Evolutionary conservation across 2,797 vertebrate genomes (phyloP).

Genomic region (Austrolebias charrua): DNA sequence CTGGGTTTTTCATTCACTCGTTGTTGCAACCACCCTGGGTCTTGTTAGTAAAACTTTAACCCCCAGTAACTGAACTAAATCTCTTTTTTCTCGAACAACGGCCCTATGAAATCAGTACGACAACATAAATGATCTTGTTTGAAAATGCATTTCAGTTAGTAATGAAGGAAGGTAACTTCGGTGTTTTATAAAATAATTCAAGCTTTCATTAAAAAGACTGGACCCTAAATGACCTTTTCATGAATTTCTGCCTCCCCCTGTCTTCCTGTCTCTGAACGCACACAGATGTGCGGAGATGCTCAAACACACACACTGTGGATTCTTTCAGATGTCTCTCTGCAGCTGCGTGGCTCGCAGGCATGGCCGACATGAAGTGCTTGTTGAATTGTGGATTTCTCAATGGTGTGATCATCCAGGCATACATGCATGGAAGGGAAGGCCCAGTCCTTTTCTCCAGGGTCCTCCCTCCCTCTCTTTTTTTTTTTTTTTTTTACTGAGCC

Average conservation of each 20-base stretch:
- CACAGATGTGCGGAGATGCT: conserved; percentile 25
- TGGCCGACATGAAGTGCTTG: conserved; percentile 48
- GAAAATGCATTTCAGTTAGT: neutral
- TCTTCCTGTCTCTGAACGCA: conserved; percentile 2
- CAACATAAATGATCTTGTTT: no score
- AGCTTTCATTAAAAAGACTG: neutral
- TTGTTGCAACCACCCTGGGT: neutral
- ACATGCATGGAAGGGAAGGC: conserved; percentile 60
- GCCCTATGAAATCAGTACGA: no score
- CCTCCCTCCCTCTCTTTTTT: conserved; percentile 29
- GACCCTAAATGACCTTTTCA: neutral
- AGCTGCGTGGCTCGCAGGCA: conserved; percentile 67
- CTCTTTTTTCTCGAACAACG: no score
- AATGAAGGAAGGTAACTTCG: neutral
- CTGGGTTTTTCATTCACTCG: neutral
- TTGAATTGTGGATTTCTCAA: conserved; percentile 69
- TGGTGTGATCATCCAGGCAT: conserved; percentile 67
- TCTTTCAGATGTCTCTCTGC: conserved; percentile 40
- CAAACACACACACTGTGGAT: conserved; percentile 39
- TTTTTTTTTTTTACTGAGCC: conserved; percentile 55
- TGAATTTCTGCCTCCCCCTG: conserved; percentile 1
- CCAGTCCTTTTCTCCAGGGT: conserved; percentile 55
- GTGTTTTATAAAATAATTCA: neutral
- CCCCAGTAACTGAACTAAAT: neutral
- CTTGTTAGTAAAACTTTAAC: neutral